These are phyloP conservation scores for Bombus huntii DNA, from an alignment of 1,140 invertebrate species.

Conservation along the genomic window DNA sequence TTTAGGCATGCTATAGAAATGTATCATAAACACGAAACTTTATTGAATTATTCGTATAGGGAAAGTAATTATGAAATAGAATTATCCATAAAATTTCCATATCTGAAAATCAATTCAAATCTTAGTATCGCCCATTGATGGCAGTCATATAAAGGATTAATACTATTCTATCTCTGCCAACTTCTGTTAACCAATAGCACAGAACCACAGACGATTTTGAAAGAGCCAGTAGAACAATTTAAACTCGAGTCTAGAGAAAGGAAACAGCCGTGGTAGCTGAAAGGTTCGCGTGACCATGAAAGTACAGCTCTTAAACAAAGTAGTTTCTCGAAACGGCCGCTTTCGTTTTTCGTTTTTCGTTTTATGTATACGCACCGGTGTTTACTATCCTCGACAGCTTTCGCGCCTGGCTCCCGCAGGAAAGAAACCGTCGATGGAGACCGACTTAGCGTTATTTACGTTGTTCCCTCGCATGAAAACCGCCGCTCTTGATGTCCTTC, in stretches of 20 bases:
- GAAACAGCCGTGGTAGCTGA: not conserved
- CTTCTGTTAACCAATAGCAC: too few relatives aligned
- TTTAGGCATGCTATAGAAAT: too few relatives aligned
- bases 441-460: slow-evolving; percentile 37
- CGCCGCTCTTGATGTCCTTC: slow-evolving; percentile 24
- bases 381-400: slow-evolving; percentile 19
- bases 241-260: not conserved
- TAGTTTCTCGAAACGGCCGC: slow-evolving; percentile 46
- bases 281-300: slow-evolving; percentile 52
- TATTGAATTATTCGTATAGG: too few relatives aligned
- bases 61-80: too few relatives aligned
- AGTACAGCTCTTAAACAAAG: slow-evolving; percentile 35
- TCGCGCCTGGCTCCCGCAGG: not conserved
- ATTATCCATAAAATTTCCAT: too few relatives aligned
- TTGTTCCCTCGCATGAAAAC: slow-evolving; percentile 16
- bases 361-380: slow-evolving; percentile 6
- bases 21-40: too few relatives aligned
- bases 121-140: too few relatives aligned
- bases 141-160: too few relatives aligned
- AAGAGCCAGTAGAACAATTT: not conserved
- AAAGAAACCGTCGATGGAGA: not conserved
- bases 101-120: too few relatives aligned
- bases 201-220: too few relatives aligned
- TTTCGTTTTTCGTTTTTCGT: not conserved
- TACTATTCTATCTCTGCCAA: too few relatives aligned